These are phyloP conservation scores for Scarus forsteni DNA, from an alignment of 2,797 vertebrate species.

Conservation along the genomic window DNA sequence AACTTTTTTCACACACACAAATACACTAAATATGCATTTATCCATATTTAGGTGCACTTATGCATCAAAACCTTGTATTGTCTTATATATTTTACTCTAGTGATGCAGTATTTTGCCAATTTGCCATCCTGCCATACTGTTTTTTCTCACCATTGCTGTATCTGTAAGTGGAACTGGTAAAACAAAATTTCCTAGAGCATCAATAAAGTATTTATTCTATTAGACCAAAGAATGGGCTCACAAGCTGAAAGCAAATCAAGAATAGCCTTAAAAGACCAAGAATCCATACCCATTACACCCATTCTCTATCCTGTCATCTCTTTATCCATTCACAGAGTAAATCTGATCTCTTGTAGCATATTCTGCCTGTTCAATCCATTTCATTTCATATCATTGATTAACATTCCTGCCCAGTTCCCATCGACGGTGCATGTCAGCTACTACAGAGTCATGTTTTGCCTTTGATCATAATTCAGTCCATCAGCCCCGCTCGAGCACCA, in stretches of 20 bases:
- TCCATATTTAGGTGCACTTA: no score
- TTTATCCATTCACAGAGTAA: constrained; percentile 35
- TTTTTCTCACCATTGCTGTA: no score
- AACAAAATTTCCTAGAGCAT: not conserved
- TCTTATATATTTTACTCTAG: no score
- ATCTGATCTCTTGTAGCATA: constrained; percentile 24
- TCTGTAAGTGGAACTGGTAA: no score
- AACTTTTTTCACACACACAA: no score
- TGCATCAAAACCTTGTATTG: no score
- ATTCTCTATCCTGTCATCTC: constrained; percentile 14
- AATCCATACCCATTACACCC: not conserved
- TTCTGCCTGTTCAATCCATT: constrained; percentile 46
- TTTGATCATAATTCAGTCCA: constrained; percentile 75
- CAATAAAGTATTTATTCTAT: no score
- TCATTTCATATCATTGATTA: constrained; percentile 52
- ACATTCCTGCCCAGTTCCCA: constrained; percentile 40
- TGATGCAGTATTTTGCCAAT: no score
- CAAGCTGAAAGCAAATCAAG: constrained; percentile 14
- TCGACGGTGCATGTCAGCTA: constrained; percentile 45
- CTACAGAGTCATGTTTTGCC: constrained; percentile 61
- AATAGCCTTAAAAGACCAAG: constrained; percentile 1
- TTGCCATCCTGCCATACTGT: no score
- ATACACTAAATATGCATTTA: no score
- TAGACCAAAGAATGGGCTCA: not conserved
- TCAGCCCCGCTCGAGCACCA: constrained; percentile 47